Evolutionary conservation across 2,113 vertebrate species (phyloP).

Genomic region (Podarcis cretensis): DNA sequence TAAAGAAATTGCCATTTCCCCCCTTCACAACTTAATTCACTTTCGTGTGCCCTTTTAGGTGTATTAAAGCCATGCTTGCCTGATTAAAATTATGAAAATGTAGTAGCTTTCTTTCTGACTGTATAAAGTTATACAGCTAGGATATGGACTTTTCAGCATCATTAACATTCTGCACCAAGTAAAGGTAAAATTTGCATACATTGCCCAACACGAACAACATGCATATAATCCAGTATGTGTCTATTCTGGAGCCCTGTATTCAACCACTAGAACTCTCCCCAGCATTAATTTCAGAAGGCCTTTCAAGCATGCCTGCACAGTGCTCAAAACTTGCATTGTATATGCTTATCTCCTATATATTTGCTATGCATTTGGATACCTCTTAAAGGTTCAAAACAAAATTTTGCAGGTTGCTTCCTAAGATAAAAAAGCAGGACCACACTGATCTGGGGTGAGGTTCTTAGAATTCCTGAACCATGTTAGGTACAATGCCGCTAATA

Average conservation of each 20-base stretch:
- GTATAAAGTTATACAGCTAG: neutral
- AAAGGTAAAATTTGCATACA: neutral
- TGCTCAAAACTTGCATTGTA: neutral
- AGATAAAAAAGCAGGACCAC: no score
- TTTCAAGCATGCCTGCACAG: neutral
- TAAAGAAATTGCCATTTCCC: neutral
- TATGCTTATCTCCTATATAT: neutral
- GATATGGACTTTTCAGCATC: neutral
- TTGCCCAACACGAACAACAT: neutral
- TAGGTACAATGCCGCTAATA: no score
- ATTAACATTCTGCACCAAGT: neutral
- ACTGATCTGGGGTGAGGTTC: no score
- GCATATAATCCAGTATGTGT: no score
- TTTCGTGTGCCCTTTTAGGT: slow-evolving; percentile 5
- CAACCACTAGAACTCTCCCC: neutral
- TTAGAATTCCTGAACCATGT: no score
- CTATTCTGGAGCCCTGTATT: neutral
- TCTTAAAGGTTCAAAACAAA: no score
- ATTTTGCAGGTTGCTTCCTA: no score
- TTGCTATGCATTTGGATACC: no score
- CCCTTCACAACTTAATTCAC: neutral
- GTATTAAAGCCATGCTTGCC: neutral
- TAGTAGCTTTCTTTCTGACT: neutral
- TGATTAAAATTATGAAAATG: neutral
- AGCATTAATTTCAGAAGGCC: neutral